Percentiles rank a stretch among this genome's conserved stretches.
These are phyloP conservation scores for Spinus olivaceus DNA, from an alignment of 2,797 vertebrate species.

Conservation along the genomic window DNA sequence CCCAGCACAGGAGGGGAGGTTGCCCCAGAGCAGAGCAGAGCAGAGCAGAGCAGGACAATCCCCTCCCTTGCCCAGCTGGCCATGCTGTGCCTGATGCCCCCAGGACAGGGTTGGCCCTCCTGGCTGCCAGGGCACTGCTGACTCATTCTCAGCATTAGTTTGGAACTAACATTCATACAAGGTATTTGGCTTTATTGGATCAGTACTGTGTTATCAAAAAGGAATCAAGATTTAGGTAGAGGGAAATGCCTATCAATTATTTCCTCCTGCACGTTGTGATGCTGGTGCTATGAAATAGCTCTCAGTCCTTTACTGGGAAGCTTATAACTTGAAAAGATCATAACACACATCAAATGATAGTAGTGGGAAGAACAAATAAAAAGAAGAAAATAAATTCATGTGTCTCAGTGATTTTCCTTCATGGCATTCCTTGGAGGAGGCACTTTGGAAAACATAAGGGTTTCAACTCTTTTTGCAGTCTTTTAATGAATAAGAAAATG, in stretches of 20 bases:
- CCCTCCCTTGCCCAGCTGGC: fast-evolving
- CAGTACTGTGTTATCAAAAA: neutral
- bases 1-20: neutral
- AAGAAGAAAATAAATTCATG: neutral
- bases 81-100: neutral
- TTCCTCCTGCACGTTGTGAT: neutral
- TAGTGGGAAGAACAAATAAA: neutral
- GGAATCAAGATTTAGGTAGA: neutral
- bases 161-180: neutral
- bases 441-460: neutral
- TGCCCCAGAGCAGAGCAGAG: fast-evolving
- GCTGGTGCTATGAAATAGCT: neutral
- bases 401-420: neutral
- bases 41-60: neutral
- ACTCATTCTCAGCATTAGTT: neutral
- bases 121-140: neutral
- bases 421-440: neutral
- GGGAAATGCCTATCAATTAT: neutral
- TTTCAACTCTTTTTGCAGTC: neutral
- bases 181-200: neutral
- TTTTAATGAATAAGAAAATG: neutral
- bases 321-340: neutral
- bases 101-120: fast-evolving
- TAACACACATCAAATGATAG: neutral
- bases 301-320: neutral